A percentile compares a stretch with the other conserved stretches of the same genome.
These are phyloP conservation scores for Drosophila suboccidentalis DNA, from an alignment of 2,888 invertebrate species.

Conservation along the genomic window DNA sequence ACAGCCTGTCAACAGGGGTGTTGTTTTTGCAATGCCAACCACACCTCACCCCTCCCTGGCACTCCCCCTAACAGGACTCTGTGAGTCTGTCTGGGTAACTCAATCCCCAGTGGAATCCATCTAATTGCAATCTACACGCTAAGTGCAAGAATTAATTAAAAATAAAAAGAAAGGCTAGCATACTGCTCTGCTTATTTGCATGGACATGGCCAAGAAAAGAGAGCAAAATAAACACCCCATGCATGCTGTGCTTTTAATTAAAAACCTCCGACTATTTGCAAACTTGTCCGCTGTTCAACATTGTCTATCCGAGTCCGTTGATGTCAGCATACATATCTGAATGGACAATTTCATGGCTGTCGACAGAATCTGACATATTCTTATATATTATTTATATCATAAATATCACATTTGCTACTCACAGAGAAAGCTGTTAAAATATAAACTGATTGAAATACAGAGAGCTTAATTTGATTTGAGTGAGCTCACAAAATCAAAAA, in stretches of 20 bases:
- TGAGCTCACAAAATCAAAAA: too few species aligned
- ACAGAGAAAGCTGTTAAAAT: not conserved
- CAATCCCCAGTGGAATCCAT: constrained; percentile 51
- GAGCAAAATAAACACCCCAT: not conserved
- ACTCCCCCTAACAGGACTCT: not conserved
- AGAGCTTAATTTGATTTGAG: not conserved
- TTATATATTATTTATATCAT: not conserved
- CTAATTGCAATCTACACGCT: constrained; percentile 72
- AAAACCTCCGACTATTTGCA: constrained; percentile 32
- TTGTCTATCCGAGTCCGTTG: constrained; percentile 13
- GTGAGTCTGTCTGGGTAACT: constrained; percentile 49
- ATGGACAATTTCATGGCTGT: constrained; percentile 47
- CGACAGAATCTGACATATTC: constrained; percentile 20
- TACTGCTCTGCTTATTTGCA: constrained; percentile 45
- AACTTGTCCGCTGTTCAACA: constrained; percentile 24
- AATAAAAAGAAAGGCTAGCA: constrained; percentile 32
- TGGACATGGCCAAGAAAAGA: not conserved
- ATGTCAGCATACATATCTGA: constrained; percentile 28
- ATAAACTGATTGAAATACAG: not conserved
- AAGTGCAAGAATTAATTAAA: constrained; percentile 78
- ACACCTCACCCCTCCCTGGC: not conserved
- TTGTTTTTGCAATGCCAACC: constrained; percentile 23
- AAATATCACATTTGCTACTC: not conserved
- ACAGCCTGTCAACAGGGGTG: constrained; percentile 44
- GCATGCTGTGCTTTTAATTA: constrained; percentile 55